Conservation (phyloP, 2,113 vertebrate species). For the Romanogobio albipinnatus region DNA sequence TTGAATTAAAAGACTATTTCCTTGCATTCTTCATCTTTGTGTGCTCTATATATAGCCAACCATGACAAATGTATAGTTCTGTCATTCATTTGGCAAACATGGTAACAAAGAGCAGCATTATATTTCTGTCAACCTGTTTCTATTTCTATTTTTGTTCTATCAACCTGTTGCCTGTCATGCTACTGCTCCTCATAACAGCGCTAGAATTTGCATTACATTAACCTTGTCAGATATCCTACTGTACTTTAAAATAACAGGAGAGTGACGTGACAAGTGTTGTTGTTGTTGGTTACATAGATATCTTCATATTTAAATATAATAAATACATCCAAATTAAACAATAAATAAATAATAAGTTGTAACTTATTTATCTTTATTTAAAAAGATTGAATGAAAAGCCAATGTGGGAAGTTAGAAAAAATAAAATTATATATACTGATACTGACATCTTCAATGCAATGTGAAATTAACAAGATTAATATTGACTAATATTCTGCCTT, state of each 20-base stretch:
- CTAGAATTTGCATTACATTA: slow-evolving; percentile 13
- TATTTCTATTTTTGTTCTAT: too few species aligned
- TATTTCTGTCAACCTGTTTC: background rate
- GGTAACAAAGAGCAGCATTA: background rate
- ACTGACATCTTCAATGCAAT: too few species aligned
- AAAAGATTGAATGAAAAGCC: background rate
- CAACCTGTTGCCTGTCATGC: background rate
- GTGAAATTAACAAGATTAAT: background rate
- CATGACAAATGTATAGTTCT: background rate
- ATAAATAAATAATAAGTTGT: background rate
- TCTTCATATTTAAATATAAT: background rate
- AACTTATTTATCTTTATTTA: background rate
- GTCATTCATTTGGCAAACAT: slow-evolving; percentile 1
- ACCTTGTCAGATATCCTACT: background rate
- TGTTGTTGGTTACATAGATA: background rate
- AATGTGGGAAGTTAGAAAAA: too few species aligned
- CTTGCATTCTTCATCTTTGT: too few species aligned
- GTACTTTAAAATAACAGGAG: background rate
- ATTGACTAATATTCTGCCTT: background rate
- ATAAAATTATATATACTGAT: too few species aligned
- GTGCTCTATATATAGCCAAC: too few species aligned
- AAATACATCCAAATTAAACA: background rate
- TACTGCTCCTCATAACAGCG: background rate
- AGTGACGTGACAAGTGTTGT: background rate
- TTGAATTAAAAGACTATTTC: too few species aligned